A percentile compares a stretch with the other conserved stretches of the same genome.
These are phyloP conservation scores for Drosophila malerkotliana DNA, from an alignment of 1,140 invertebrate species.

Conservation along the genomic window DNA sequence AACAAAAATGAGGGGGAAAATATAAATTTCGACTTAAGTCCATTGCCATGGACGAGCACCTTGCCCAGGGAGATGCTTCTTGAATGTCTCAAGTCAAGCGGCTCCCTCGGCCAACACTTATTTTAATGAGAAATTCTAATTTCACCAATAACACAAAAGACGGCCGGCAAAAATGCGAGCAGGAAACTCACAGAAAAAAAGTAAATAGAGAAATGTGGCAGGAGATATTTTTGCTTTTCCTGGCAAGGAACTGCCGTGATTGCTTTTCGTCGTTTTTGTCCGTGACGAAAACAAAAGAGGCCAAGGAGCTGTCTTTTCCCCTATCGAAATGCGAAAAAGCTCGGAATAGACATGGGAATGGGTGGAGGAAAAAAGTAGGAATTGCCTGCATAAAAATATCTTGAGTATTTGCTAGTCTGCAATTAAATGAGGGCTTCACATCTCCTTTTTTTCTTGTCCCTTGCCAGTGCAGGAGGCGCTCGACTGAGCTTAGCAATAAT, in stretches of 20 bases:
- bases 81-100: conserved; percentile 76
- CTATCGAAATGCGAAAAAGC: conserved; percentile 24
- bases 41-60: conserved; percentile 76
- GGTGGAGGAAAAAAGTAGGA: conserved; percentile 33
- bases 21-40: conserved; percentile 54
- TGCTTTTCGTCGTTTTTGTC: conserved; percentile 77
- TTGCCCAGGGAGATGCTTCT: conserved; percentile 48
- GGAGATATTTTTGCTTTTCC: conserved; percentile 60
- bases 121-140: conserved; percentile 83
- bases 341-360: conserved; percentile 1
- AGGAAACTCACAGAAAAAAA: conserved; percentile 35
- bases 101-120: conserved; percentile 73
- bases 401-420: conserved; percentile 66
- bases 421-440: conserved; percentile 57
- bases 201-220: conserved; percentile 40
- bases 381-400: conserved; percentile 67
- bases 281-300: conserved; percentile 76
- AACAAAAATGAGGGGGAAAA: conserved; percentile 31
- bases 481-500: conserved; percentile 49
- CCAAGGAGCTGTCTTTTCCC: conserved; percentile 22
- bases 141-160: conserved; percentile 78
- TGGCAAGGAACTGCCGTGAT: conserved; percentile 50
- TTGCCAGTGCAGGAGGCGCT: neutral
- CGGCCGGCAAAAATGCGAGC: conserved; percentile 55
- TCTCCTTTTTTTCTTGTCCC: neutral